Base-by-base conservation (phyloP, 2,113 vertebrate genomes). In the Bagarius yarrelli region DNA sequence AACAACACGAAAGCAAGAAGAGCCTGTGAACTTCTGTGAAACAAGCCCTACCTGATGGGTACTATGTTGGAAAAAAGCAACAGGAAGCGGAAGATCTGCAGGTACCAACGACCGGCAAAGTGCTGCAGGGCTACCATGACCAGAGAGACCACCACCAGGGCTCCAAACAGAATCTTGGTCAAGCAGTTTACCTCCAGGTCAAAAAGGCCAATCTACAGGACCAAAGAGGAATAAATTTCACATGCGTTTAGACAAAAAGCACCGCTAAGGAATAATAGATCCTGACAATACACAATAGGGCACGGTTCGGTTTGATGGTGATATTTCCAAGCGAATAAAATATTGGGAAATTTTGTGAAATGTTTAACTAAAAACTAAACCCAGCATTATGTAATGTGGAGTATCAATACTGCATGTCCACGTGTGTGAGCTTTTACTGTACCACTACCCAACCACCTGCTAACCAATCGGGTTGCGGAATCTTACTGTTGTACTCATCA, bases 111-210 rank as follows among this genome's bases (percentile, higher is more conserved):
- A 0, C 98, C 98, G 0, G 95, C 94, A 0, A 99, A 99, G 88
- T 98, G 97, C 89, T 99, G 98, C 0, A 99, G 95, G 1, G 97
- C 95, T 59, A 99, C 97, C 98, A 99, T 99, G 85, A 98, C 98
- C 87, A 99, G 93, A 0, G 98, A 98, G 66, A 99, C 95, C 78
- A 97, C 95, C 82, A 99, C 94, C 53, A 99, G 88, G 0, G 97
- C 98, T 1, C 92, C 95, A 14, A 99, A 99, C 0, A 99, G 92
- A 89, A 99, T 98, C 93, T 99, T 99, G 0, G 96, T 99, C 82
- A 99, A 92, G 80, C 97, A 97, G 90, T 99, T 99, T 87, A 99
- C 97, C 76, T 99, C 98, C 92, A 99, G 85, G 89, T 99, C 98
- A 86, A 99, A 97, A 64, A 99, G 92, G 19, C 98, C 98, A 4